phyloP scores from a whole-genome alignment of 35 echinoderm and acorn worm species.

The Apostichopus parvimensis region DNA sequence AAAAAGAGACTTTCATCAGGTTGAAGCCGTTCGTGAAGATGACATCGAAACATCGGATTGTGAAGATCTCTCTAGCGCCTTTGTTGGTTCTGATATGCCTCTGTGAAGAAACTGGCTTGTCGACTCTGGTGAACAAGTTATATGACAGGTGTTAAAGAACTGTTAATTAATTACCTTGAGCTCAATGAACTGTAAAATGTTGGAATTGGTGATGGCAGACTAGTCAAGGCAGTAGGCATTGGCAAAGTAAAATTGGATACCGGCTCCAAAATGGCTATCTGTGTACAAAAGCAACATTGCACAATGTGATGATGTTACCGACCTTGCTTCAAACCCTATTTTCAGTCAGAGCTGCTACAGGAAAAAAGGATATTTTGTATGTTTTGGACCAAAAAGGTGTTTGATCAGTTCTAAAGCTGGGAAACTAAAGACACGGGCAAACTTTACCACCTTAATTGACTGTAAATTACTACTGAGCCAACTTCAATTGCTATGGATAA shows the following conservation, averaged over 20 bases:
- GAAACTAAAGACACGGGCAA: background rate
- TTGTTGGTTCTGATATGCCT: slow-evolving; percentile 2
- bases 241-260: slow-evolving; percentile 12
- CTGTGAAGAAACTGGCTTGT: background rate
- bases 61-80: background rate
- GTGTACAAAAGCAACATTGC: background rate
- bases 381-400: background rate
- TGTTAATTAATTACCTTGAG: background rate
- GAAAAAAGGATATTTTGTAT: background rate
- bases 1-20: background rate
- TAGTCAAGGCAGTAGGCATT: slow-evolving; percentile 11
- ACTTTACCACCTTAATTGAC: slow-evolving; percentile 7
- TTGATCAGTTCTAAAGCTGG: background rate
- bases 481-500: background rate
- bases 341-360: background rate
- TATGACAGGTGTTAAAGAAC: slow-evolving; percentile 2
- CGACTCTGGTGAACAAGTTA: slow-evolving; percentile 13
- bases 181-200: slow-evolving; percentile 12
- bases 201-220: background rate
- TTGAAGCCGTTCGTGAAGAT: background rate
- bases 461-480: background rate
- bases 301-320: background rate
- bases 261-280: background rate
- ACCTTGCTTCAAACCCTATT: slow-evolving; percentile 25
- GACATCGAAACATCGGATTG: background rate